These are phyloP conservation scores for Tetrax tetrax DNA, from an alignment of 2,113 vertebrate genomes.

Conservation along the genomic window DNA sequence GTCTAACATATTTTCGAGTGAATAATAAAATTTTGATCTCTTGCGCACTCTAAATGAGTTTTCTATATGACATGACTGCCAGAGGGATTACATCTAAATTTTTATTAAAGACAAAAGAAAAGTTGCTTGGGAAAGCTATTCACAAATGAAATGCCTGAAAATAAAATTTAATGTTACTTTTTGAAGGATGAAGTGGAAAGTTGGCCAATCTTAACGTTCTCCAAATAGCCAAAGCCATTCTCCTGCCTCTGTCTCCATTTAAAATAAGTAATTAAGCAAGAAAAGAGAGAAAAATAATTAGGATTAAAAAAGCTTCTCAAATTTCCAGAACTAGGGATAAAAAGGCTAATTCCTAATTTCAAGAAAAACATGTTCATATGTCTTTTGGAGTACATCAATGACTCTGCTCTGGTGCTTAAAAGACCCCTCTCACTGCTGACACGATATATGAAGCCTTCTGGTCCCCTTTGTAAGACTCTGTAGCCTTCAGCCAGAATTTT, in stretches of 20 bases:
- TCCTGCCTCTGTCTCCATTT: neutral
- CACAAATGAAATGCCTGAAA: neutral
- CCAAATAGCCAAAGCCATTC: neutral
- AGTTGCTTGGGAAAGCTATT: neutral
- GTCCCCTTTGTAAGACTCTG: neutral
- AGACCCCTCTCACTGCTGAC: neutral
- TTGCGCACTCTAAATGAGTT: neutral
- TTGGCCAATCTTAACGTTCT: neutral
- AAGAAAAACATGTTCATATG: neutral
- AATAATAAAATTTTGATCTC: constrained; percentile 44
- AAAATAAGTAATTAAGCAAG: neutral
- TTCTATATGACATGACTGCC: neutral
- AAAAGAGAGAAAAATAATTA: neutral
- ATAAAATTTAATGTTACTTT: neutral
- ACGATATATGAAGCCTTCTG: neutral
- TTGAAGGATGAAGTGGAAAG: neutral
- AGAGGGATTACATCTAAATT: constrained; percentile 23
- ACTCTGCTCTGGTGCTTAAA: neutral
- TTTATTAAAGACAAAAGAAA: constrained; percentile 29
- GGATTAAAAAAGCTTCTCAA: neutral
- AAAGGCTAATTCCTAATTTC: neutral
- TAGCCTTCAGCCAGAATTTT: neutral
- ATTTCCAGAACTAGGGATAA: neutral
- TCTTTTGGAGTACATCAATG: neutral
- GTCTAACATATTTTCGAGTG: neutral